Conservation (phyloP, 2,888 invertebrate genomes). For the Druceiella hillmani region DNA sequence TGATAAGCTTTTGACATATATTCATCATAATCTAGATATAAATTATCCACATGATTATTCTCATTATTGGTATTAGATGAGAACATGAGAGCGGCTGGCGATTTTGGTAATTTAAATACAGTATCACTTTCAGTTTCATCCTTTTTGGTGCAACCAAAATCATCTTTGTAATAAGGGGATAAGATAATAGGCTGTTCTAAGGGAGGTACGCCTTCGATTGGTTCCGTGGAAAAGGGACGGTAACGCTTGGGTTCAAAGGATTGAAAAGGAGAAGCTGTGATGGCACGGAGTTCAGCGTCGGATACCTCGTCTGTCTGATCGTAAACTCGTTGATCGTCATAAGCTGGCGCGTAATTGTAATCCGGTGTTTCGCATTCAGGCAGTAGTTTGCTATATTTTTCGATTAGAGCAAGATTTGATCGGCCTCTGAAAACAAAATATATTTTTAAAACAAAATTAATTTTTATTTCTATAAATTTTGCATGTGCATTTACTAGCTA, state of each 20-base stretch:
- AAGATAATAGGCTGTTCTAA: slow-evolving; percentile 41
- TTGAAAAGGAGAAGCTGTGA: too few relatives aligned
- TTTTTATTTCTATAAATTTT: neutral
- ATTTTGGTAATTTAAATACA: slow-evolving; percentile 1
- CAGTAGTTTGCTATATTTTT: slow-evolving; percentile 36
- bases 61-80: too few relatives aligned
- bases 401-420: slow-evolving; percentile 42
- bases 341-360: neutral
- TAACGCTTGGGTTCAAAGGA: too few relatives aligned
- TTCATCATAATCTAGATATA: too few relatives aligned
- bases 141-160: slow-evolving; percentile 27
- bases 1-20: slow-evolving; percentile 39
- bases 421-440: slow-evolving; percentile 36
- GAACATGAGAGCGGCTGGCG: too few relatives aligned
- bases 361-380: slow-evolving; percentile 24
- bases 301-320: neutral
- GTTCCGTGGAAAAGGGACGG: slow-evolving; percentile 39
- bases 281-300: neutral
- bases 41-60: too few relatives aligned
- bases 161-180: slow-evolving; percentile 35
- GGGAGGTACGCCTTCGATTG: slow-evolving; percentile 32
- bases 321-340: neutral
- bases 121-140: slow-evolving; percentile 8
- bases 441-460: slow-evolving; percentile 6
- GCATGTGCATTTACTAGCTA: too few relatives aligned